phyloP scores from a whole-genome alignment of 2,113 vertebrate species.

The Sapajus apella region DNA sequence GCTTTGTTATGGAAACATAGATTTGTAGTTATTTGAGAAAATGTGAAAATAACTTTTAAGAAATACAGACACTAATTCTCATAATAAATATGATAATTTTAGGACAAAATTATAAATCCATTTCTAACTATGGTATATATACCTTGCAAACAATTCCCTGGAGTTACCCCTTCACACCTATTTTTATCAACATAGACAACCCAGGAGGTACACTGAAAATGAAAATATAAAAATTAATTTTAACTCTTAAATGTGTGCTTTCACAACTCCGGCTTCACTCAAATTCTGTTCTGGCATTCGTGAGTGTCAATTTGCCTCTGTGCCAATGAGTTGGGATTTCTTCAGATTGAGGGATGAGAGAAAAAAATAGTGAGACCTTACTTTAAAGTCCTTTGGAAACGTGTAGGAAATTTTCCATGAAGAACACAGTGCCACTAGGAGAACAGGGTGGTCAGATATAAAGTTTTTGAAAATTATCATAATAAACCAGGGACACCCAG shows the following conservation, averaged over 20 bases:
- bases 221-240: background rate
- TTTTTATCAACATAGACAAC: background rate
- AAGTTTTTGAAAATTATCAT: background rate
- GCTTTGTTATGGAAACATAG: background rate
- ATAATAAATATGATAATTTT: background rate
- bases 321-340: background rate
- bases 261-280: background rate
- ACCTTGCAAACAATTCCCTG: background rate
- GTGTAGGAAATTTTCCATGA: background rate
- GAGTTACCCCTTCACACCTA: background rate
- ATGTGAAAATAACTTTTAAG: background rate
- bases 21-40: background rate
- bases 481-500: background rate
- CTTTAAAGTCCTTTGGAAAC: background rate
- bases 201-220: background rate
- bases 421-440: background rate
- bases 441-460: background rate
- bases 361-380: background rate
- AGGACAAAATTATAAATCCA: background rate
- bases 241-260: background rate
- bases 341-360: background rate
- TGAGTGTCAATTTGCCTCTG: background rate
- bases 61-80: background rate
- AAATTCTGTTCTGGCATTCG: background rate
- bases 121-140: background rate